Percentiles rank a stretch among this genome's conserved stretches.
These are phyloP conservation scores for Metellina segmentata DNA, from an alignment of 2,888 invertebrate species.

Conservation along the genomic window DNA sequence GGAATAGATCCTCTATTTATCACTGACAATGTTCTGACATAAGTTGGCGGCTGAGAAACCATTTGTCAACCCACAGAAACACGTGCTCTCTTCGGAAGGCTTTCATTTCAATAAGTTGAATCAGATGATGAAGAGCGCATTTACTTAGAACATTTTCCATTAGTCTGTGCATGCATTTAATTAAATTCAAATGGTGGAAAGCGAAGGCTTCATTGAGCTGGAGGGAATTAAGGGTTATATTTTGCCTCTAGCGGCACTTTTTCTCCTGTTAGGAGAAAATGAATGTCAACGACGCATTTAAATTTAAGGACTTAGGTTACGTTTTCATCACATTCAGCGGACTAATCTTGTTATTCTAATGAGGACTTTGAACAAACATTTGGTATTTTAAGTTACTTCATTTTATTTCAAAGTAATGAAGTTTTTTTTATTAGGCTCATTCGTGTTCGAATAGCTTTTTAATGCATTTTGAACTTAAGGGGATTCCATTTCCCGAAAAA, in stretches of 20 bases:
- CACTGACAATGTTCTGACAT: slow-evolving; percentile 69
- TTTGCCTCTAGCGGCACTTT: background rate
- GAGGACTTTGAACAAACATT: background rate
- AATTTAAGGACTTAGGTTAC: background rate
- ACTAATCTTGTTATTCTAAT: slow-evolving; percentile 1
- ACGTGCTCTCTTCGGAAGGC: slow-evolving; percentile 56
- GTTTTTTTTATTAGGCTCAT: background rate
- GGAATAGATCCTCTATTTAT: slow-evolving; percentile 61
- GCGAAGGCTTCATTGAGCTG: background rate
- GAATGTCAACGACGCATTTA: slow-evolving; percentile 1
- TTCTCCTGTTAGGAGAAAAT: background rate
- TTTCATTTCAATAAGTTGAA: slow-evolving; percentile 66
- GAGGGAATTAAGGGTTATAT: background rate
- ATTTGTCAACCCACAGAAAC: slow-evolving; percentile 61
- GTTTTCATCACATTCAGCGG: background rate
- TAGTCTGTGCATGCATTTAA: slow-evolving; percentile 54
- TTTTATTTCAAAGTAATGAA: background rate
- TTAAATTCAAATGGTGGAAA: slow-evolving; percentile 54
- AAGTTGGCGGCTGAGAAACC: slow-evolving; percentile 62
- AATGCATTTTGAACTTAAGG: background rate
- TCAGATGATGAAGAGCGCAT: slow-evolving; percentile 48
- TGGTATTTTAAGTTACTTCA: background rate
- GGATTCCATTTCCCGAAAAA: background rate
- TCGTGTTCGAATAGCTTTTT: background rate
- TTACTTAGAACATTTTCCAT: slow-evolving; percentile 30